Conservation (phyloP, 2,888 invertebrate species). For the Ptychoptera albimana region DNA sequence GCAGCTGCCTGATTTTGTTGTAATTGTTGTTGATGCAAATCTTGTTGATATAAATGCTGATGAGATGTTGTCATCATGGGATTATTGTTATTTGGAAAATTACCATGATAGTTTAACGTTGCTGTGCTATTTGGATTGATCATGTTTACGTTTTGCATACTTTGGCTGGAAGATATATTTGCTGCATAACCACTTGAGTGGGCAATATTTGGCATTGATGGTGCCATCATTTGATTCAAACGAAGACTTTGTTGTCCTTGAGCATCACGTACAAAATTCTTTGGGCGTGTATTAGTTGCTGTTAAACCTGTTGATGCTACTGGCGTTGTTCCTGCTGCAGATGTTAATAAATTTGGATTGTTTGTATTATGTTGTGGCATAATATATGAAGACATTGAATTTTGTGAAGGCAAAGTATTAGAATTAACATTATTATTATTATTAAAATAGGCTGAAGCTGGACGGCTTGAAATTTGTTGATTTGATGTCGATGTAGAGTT, state of each 20-base stretch:
- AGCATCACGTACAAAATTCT: conserved; percentile 20
- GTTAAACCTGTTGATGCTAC: conserved; percentile 17
- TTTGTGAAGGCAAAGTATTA: conserved; percentile 19
- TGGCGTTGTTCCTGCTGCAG: conserved; percentile 14
- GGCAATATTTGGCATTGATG: conserved; percentile 31
- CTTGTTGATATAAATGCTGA: conserved; percentile 17
- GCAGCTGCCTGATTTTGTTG: conserved; percentile 15
- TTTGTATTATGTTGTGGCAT: conserved; percentile 11
- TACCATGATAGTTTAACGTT: conserved; percentile 2
- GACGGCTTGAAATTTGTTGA: conserved; percentile 21
- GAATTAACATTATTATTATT: conserved; percentile 19
- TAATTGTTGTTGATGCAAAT: conserved; percentile 15
- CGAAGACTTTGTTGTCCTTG: conserved; percentile 22
- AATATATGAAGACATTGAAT: conserved; percentile 17
- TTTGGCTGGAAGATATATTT: conserved; percentile 26
- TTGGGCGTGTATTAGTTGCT: conserved; percentile 14
- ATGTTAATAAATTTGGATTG: conserved; percentile 18
- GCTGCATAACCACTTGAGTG: conserved; percentile 17
- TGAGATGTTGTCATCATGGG: conserved; percentile 10
- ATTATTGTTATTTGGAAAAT: conserved; percentile 8
- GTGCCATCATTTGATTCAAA: conserved; percentile 29
- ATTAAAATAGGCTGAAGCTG: conserved; percentile 29
- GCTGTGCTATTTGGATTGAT: conserved; percentile 11
- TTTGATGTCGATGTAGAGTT: conserved; percentile 15
- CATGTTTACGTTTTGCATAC: conserved; percentile 30